Percentiles rank a stretch among this genome's conserved stretches.
These are phyloP conservation scores for Forficula auricularia DNA, from an alignment of 1,140 invertebrate genomes.

Conservation along the genomic window DNA sequence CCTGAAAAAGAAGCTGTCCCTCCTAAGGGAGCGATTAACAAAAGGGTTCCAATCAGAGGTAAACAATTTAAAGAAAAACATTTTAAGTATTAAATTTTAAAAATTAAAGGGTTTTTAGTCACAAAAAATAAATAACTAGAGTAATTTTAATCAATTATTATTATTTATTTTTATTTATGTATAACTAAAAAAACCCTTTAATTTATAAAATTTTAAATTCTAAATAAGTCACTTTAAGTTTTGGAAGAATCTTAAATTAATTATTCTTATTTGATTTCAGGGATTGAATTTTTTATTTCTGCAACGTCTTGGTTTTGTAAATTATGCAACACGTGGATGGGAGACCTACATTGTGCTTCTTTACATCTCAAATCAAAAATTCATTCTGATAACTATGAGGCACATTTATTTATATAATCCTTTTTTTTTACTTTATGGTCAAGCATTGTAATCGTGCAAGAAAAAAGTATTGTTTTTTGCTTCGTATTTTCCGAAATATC, in stretches of 20 bases:
- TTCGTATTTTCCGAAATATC: too few relatives aligned
- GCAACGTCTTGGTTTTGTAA: conserved; percentile 78
- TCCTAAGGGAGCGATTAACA: conserved; percentile 43
- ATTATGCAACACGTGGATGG: conserved; percentile 68
- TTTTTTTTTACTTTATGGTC: conserved; percentile 11
- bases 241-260: too few relatives aligned
- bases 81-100: too few relatives aligned
- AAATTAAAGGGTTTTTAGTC: too few relatives aligned
- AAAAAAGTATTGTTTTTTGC: too few relatives aligned
- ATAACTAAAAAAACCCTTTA: too few relatives aligned
- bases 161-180: neutral
- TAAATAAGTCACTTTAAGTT: too few relatives aligned
- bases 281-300: conserved; percentile 67
- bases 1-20: conserved; percentile 29
- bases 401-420: conserved; percentile 27
- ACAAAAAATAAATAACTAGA: neutral
- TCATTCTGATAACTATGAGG: conserved; percentile 61
- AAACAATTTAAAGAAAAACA: too few relatives aligned
- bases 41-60: conserved; percentile 65
- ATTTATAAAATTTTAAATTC: too few relatives aligned
- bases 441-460: too few relatives aligned
- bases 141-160: neutral
- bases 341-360: conserved; percentile 68
- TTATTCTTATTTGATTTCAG: conserved; percentile 30
- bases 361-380: conserved; percentile 59